Evolutionary conservation across 2,113 vertebrate genomes (phyloP), one percentile per base, ranked within the genome.

Genomic region (Bombycilla garrulus): DNA sequence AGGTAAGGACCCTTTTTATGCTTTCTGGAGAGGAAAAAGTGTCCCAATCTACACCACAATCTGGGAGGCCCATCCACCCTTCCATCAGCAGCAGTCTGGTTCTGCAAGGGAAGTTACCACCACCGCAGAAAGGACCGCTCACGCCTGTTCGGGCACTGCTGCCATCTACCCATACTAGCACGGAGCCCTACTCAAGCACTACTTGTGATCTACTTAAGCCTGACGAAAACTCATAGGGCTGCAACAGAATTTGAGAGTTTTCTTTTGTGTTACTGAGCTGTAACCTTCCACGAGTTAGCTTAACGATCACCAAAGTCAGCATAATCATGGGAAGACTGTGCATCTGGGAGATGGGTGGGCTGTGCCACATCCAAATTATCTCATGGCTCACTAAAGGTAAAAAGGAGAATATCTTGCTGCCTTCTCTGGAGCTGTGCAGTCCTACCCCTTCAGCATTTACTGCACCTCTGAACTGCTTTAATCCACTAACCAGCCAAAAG

Each of bases 1-100:
- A 44, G 9, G n/a, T 21, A 35, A 28, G 0, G 0, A 36, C 33
- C 7, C 15, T 4, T 2, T 64, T n/a, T 3, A 12, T 0, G 0
- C 1, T 3, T 5, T 78, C 51, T 4, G 4, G 51, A 51, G 9
- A 38, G 58, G 40, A 6, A 83, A 58, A 35, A 42, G 64, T 45
- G 0, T 5, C 1, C 0, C 51, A 14, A 23, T 7, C 77, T 26
- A 42, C 8, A 12, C 20, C 58, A 44, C 2, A 0, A 1, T 25
- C 22, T 11, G 60, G 60, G 38, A 92, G 36, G 74, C 31, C 77
- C 67, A 78, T 61, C 62, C 67, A 40, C 66, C 51, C 62, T 20
- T n/a, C 7, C 33, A 60, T 3, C 58, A 76, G 88, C 56, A 60
- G 36, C 70, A 65, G 42, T 10, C 88, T 38, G 71, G 90, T 88